Conservation (phyloP, 1,140 invertebrate genomes). For the Leptopilina boulardi region DNA sequence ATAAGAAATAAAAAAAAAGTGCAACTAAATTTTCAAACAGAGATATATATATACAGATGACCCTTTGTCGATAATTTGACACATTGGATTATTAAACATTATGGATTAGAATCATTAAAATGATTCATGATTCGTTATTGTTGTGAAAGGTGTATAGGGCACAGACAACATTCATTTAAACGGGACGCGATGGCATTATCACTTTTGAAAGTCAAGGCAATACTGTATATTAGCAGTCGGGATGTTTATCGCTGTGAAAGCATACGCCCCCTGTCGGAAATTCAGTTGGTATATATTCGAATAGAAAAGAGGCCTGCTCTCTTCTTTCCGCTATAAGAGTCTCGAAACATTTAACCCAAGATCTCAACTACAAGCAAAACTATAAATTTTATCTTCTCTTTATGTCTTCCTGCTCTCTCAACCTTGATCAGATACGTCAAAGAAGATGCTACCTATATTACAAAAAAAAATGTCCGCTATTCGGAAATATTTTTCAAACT, state of each 20-base stretch:
- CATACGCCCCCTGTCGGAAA: slow-evolving; percentile 20
- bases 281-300: slow-evolving; percentile 10
- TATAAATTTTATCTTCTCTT: slow-evolving; percentile 24
- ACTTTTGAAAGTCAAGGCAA: not conserved
- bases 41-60: too few species aligned
- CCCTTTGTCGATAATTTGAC: not conserved
- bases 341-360: not conserved
- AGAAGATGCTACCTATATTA: not conserved
- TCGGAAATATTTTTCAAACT: too few species aligned
- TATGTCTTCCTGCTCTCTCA: slow-evolving; percentile 8
- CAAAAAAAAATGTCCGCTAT: not conserved
- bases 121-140: not conserved
- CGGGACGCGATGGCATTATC: not conserved
- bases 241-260: slow-evolving; percentile 19
- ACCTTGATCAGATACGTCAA: not conserved
- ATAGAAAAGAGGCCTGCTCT: not conserved
- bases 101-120: not conserved
- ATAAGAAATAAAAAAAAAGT: too few species aligned
- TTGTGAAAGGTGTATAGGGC: not conserved
- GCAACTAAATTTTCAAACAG: too few species aligned
- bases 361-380: slow-evolving; percentile 7
- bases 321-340: not conserved
- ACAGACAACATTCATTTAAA: not conserved
- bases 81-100: not conserved
- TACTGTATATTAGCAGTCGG: not conserved